Evolutionary conservation across 2,888 invertebrate genomes (phyloP).

Genomic region (Drosophila kambysellisi): DNA sequence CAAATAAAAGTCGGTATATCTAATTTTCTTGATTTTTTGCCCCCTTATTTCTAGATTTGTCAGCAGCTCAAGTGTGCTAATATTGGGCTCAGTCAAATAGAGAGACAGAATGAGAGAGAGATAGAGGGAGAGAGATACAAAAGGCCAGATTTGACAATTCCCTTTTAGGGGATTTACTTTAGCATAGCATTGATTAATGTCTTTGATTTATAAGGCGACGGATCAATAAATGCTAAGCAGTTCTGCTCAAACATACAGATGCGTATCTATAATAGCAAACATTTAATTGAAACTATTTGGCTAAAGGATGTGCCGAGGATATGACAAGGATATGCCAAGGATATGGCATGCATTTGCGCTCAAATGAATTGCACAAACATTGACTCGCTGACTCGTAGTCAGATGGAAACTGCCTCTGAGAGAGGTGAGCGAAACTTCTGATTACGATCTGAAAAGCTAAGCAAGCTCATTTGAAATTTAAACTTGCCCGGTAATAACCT

Average conservation of each 20-base stretch:
- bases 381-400: slow-evolving; percentile 22
- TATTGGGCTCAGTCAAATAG: slow-evolving; percentile 47
- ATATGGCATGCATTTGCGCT: slow-evolving; percentile 20
- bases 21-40: background rate
- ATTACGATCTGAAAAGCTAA: slow-evolving; percentile 34
- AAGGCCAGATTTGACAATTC: slow-evolving; percentile 35
- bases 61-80: slow-evolving; percentile 61
- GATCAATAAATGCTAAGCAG: slow-evolving; percentile 45
- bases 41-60: slow-evolving; percentile 37
- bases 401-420: slow-evolving; percentile 12
- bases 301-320: slow-evolving; percentile 17
- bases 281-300: slow-evolving; percentile 64
- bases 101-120: slow-evolving; percentile 6
- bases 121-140: slow-evolving; percentile 4
- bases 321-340: slow-evolving; percentile 14
- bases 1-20: background rate
- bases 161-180: slow-evolving; percentile 41
- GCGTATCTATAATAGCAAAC: slow-evolving; percentile 48
- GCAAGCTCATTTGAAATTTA: slow-evolving; percentile 58
- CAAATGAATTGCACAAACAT: slow-evolving; percentile 60
- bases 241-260: slow-evolving; percentile 41
- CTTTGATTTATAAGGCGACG: slow-evolving; percentile 52
- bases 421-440: slow-evolving; percentile 44
- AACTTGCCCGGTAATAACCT: slow-evolving; percentile 48
- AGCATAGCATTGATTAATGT: slow-evolving; percentile 63